Evolutionary conservation across 92 coral and sea anemone genomes (phyloP).

Genomic region (Heliopora coerulea): DNA sequence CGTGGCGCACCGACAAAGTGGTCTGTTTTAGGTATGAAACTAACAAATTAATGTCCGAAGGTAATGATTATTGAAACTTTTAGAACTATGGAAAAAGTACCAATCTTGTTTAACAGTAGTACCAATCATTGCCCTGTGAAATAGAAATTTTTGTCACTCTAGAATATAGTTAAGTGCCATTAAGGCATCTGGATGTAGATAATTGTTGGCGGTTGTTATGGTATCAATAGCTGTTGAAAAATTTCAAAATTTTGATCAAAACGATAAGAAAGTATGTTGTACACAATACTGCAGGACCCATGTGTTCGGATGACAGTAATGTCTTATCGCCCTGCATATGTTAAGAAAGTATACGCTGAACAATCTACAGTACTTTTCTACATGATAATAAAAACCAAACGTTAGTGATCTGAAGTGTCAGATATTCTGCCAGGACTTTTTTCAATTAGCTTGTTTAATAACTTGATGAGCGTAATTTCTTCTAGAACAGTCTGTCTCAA

Average conservation of each 20-base stretch:
- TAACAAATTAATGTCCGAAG: too few species aligned
- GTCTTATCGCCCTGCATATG: too few species aligned
- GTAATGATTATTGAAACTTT: too few species aligned
- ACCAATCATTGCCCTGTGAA: not conserved
- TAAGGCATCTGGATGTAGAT: constrained; percentile 10
- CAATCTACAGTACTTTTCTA: not conserved
- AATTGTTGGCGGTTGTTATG: constrained; percentile 23
- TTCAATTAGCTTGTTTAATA: constrained; percentile 8
- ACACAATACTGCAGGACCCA: not conserved
- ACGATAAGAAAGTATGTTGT: constrained; percentile 9
- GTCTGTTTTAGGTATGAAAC: too few species aligned
- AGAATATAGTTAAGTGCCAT: not conserved
- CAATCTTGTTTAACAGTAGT: too few species aligned
- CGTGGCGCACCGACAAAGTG: too few species aligned
- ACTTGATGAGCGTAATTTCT: not conserved
- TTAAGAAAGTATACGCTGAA: not conserved
- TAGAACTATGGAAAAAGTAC: too few species aligned
- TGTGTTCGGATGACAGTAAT: too few species aligned
- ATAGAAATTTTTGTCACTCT: not conserved
- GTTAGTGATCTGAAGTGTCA: not conserved
- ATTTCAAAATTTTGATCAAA: constrained; percentile 4
- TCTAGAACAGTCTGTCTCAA: not conserved
- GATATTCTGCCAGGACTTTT: not conserved
- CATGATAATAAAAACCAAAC: not conserved
- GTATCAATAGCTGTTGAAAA: constrained; percentile 15